These are phyloP conservation scores for Chaetura pelagica DNA, from an alignment of 2,113 vertebrate species.

Conservation along the genomic window DNA sequence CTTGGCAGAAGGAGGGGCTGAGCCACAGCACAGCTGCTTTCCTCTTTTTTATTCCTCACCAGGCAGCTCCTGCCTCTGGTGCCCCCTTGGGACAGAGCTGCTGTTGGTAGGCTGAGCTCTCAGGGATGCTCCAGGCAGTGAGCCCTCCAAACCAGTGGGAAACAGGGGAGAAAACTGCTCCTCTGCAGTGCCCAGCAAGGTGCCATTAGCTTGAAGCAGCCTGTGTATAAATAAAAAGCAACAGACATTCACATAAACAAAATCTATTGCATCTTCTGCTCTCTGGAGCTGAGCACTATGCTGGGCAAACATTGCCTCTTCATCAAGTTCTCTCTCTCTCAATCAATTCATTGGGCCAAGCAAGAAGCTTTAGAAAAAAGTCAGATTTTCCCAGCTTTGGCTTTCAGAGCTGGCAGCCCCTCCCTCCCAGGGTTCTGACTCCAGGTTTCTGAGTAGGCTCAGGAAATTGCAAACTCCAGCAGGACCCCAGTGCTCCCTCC, in stretches of 20 bases:
- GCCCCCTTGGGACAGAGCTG: background rate
- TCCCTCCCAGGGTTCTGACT: background rate
- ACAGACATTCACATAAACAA: slow-evolving; percentile 30
- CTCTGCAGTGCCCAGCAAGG: background rate
- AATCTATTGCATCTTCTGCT: slow-evolving; percentile 42
- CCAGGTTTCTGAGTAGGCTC: background rate
- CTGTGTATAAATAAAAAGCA: background rate
- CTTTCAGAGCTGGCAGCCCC: background rate
- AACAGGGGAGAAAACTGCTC: background rate
- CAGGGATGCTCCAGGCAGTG: rapidly evolving
- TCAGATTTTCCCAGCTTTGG: background rate
- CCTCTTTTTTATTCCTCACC: background rate
- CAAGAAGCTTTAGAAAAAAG: background rate
- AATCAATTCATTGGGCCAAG: slow-evolving; percentile 33
- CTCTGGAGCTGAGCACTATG: background rate
- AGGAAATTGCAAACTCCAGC: background rate
- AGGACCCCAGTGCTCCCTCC: background rate
- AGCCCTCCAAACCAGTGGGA: background rate
- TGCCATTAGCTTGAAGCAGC: background rate
- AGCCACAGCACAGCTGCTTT: background rate
- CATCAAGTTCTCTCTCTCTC: slow-evolving; percentile 30
- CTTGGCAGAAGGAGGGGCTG: background rate
- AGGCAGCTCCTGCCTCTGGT: background rate
- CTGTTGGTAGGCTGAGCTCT: background rate
- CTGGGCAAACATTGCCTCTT: slow-evolving; percentile 46